Base-by-base conservation (phyloP, 2,113 vertebrate species). In the Cyprinodon brontotheroides region DNA sequence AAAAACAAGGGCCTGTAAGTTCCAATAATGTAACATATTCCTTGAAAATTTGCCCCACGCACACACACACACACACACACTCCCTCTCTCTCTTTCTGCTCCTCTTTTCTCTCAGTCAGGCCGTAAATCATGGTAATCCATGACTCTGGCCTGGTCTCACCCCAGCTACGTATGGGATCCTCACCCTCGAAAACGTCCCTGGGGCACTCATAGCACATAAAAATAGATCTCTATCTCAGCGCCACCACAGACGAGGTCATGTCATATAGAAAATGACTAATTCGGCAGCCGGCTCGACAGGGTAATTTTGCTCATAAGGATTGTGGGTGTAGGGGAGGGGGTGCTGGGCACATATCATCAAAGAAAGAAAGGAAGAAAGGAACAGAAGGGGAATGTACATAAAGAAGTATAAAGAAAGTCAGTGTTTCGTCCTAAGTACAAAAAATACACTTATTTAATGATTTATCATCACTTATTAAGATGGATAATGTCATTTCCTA, bases 91-190 rank as follows among this genome's bases (percentile, higher is more conserved):
- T 36, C 70, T 67, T 69, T 22, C 62, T 61, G 37, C 68, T 57
- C 41, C 48, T 60, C 65, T 39, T 14, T 62, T 80, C 68, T 85
- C 79, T 75, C 86, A 66, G 82, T 77, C 72, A 68, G 83, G 87
- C 87, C 68, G 85, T 92, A 92, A 92, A 92, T 93, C 90, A 90
- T 89, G 78, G 92, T 93, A 93, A 92, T 90, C 91, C 88, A 92
- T 91, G 90, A 92, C 84, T 17, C 89, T 90, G 86, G 91, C 86
- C 90, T 89, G 82, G 90, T 84, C 89, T 93, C 88, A 90, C 88
- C 92, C 86, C 86, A 81, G 79, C 90, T 87, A 92, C 82, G 69
- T 89, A 87, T 85, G 88, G 89, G 84, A 91, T 92, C 88, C 90
- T 91, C 90, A 90, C 88, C 85, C 88, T 82, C 83, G 78, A 80